Conservation (phyloP, 2,888 invertebrate species). For the Cylloceria caligata region DNA sequence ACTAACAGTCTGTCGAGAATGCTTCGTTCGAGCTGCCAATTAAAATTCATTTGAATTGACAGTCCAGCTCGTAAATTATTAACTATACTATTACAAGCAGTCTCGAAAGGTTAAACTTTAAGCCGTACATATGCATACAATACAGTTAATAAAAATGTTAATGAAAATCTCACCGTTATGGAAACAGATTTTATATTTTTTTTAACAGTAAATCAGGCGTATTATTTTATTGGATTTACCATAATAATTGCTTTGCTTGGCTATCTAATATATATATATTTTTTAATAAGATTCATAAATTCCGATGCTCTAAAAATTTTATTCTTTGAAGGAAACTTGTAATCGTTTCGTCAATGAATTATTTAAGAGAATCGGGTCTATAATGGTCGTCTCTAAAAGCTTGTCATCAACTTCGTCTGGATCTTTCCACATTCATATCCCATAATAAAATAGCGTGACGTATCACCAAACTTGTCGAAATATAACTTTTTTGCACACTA, state of each 20-base stretch:
- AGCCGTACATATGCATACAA: not conserved
- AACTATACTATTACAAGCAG: not conserved
- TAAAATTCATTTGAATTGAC: slow-evolving; percentile 53
- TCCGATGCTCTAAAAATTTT: no score
- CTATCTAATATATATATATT: not conserved
- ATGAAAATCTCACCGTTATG: not conserved
- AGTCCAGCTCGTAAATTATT: slow-evolving; percentile 14
- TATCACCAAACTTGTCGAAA: not conserved
- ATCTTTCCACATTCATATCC: not conserved
- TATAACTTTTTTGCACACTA: no score
- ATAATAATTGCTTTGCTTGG: not conserved
- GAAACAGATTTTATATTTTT: not conserved
- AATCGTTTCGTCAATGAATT: not conserved
- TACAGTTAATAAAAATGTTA: slow-evolving; percentile 7
- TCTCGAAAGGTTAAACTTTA: slow-evolving; percentile 1
- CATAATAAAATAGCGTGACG: not conserved
- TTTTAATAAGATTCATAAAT: not conserved
- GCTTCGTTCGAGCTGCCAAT: slow-evolving; percentile 24
- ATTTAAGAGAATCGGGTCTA: not conserved
- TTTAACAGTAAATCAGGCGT: not conserved
- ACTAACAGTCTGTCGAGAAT: slow-evolving; percentile 27
- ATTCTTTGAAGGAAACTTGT: not conserved
- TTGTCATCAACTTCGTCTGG: not conserved
- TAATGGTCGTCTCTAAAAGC: no score
- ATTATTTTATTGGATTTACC: not conserved